Evolutionary conservation across 2,797 vertebrate genomes (phyloP).

Genomic region (Jordanella pulchra): DNA sequence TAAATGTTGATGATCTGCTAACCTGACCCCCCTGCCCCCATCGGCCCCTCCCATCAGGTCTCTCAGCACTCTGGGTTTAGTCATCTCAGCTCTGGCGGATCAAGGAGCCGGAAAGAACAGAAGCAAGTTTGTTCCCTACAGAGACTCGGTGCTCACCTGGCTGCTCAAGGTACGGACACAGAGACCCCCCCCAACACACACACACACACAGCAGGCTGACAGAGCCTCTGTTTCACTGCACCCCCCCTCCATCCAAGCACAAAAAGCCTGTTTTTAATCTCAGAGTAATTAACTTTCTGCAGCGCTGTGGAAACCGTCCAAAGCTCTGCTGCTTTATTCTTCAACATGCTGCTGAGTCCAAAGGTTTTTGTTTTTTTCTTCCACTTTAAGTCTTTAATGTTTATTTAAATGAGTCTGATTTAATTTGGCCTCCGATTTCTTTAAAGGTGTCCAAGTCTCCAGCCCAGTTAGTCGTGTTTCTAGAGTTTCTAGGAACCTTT

Average conservation of each 20-base stretch:
- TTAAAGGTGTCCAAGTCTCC: not conserved
- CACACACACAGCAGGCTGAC: not conserved
- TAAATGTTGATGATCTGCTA: not conserved
- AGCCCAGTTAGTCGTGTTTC: not conserved
- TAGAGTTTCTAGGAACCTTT: not conserved
- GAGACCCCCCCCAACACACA: not conserved
- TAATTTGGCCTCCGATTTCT: conserved; percentile 14
- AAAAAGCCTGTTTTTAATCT: conserved; percentile 1
- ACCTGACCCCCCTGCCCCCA: no score
- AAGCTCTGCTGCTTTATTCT: conserved; percentile 17
- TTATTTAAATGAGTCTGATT: not conserved
- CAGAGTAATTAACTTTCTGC: not conserved
- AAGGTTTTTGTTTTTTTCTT: conserved; percentile 4
- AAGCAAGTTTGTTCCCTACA: conserved; percentile 91
- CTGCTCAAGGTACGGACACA: conserved; percentile 82
- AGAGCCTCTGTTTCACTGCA: not conserved
- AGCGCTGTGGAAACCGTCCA: conserved; percentile 6
- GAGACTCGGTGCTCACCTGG: conserved; percentile 93
- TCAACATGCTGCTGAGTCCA: conserved; percentile 20
- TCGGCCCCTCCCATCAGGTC: conserved; percentile 63
- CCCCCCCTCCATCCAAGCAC: not conserved
- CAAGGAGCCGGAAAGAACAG: conserved; percentile 87
- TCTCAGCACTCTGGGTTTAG: conserved; percentile 82
- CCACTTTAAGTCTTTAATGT: conserved; percentile 1
- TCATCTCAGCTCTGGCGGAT: conserved; percentile 83